A percentile compares a stretch with the other conserved stretches of the same genome.
phyloP scores from a whole-genome alignment of 2,888 invertebrate genomes.

The Plagodis dolabraria region DNA sequence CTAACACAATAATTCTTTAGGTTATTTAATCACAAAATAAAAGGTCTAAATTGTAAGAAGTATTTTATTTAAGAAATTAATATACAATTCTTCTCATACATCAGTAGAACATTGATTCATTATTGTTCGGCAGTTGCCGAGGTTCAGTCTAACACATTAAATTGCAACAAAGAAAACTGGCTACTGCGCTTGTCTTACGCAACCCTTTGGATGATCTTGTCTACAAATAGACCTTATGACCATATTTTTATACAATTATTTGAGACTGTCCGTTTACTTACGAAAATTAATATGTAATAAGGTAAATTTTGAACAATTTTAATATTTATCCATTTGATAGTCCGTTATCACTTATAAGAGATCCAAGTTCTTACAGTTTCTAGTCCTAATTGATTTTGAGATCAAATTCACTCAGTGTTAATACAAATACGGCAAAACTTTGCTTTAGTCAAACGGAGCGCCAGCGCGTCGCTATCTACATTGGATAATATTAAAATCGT shows the following conservation, averaged over 20 bases:
- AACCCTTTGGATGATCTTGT: conserved; percentile 28
- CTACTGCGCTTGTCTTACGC: conserved; percentile 43
- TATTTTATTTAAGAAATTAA: conserved; percentile 84
- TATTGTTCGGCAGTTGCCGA: conserved; percentile 60
- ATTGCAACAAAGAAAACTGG: conserved; percentile 47
- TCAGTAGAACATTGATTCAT: conserved; percentile 67
- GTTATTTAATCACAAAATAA: conserved; percentile 25
- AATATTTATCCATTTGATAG: too few relatives aligned
- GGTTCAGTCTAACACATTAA: conserved; percentile 63
- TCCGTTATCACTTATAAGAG: too few relatives aligned
- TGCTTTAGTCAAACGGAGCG: background rate
- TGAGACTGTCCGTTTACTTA: too few relatives aligned
- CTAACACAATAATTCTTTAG: background rate
- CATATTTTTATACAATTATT: too few relatives aligned
- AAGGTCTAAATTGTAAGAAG: conserved; percentile 57
- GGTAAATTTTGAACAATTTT: background rate
- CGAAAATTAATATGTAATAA: too few relatives aligned
- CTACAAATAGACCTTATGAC: background rate
- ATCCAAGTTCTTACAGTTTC: too few relatives aligned
- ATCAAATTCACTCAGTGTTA: background rate
- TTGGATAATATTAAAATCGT: background rate
- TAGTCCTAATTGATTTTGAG: background rate
- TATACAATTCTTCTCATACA: conserved; percentile 82
- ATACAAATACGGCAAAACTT: background rate
- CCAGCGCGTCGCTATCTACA: background rate